Conservation (phyloP, 2,888 invertebrate species). For the Osmoderma eremita region DNA sequence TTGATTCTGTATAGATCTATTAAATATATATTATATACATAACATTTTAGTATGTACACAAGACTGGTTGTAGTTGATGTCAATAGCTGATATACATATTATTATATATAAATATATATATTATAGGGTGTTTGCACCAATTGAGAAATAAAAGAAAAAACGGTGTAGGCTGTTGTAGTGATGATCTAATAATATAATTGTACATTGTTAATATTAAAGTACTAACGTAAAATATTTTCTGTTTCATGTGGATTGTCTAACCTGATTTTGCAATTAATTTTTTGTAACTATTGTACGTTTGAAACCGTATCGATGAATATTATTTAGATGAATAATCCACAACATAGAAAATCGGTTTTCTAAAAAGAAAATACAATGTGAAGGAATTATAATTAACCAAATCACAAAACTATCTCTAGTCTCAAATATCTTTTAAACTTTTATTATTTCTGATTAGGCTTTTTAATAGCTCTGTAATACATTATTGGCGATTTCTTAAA, state of each 20-base stretch:
- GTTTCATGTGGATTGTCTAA: constrained; percentile 56
- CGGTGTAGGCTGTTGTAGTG: constrained; percentile 60
- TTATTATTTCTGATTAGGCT: no score
- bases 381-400: no score
- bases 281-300: constrained; percentile 37
- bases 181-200: constrained; percentile 51
- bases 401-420: no score
- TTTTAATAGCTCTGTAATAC: no score
- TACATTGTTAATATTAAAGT: constrained; percentile 54
- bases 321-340: constrained; percentile 10
- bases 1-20: constrained; percentile 22
- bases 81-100: constrained; percentile 59
- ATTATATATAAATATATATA: constrained; percentile 43
- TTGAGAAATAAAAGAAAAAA: constrained; percentile 52
- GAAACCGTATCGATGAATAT: constrained; percentile 18
- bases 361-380: no score
- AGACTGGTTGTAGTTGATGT: constrained; percentile 64
- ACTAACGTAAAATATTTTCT: constrained; percentile 57
- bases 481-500: no score
- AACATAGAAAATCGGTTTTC: background rate
- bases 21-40: constrained; percentile 43
- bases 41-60: constrained; percentile 60
- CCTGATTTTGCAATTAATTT: constrained; percentile 37
- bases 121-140: constrained; percentile 56
- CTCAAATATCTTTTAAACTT: no score